A percentile compares a stretch with the other conserved stretches of the same genome.
phyloP scores from a whole-genome alignment of 2,888 invertebrate genomes.

The Tetramorium bicarinatum region DNA sequence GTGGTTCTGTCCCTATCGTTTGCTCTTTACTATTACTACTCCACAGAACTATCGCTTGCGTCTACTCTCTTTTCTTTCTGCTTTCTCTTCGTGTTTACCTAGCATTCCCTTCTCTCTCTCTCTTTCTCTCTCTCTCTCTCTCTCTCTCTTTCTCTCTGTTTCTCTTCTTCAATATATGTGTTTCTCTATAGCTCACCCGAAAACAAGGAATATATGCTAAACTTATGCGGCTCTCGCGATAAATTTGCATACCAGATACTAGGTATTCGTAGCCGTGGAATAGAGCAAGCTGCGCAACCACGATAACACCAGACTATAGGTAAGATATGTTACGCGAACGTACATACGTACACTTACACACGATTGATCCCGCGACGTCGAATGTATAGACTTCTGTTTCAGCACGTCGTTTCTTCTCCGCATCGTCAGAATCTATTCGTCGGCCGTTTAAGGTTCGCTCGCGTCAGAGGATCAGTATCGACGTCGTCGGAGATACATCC shows the following conservation, averaged over 20 bases:
- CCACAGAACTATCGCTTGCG: constrained; percentile 26
- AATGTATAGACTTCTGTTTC: constrained; percentile 67
- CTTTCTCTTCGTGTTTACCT: constrained; percentile 3
- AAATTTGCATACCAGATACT: constrained; percentile 80
- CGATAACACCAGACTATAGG: constrained; percentile 74
- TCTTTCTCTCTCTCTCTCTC: neutral
- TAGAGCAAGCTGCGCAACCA: constrained; percentile 79
- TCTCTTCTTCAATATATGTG: constrained; percentile 42
- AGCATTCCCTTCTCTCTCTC: constrained; percentile 9
- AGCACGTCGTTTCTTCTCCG: constrained; percentile 57
- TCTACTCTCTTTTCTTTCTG: constrained; percentile 10
- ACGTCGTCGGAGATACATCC: constrained; percentile 21
- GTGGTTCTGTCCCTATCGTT: constrained; percentile 47
- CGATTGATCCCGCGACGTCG: constrained; percentile 47
- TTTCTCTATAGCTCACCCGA: constrained; percentile 71
- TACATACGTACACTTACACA: constrained; percentile 14
- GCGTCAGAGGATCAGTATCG: constrained; percentile 52
- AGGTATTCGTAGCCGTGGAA: constrained; percentile 76
- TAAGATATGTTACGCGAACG: constrained; percentile 66
- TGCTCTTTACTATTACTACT: constrained; percentile 43
- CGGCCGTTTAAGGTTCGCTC: constrained; percentile 53
- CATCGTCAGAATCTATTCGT: constrained; percentile 58
- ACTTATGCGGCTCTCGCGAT: constrained; percentile 77
- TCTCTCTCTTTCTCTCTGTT: constrained; percentile 15
- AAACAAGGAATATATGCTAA: constrained; percentile 82